A percentile compares a stretch with the other conserved stretches of the same genome.
phyloP scores from a whole-genome alignment of 2,113 vertebrate species.

The Python bivittatus region DNA sequence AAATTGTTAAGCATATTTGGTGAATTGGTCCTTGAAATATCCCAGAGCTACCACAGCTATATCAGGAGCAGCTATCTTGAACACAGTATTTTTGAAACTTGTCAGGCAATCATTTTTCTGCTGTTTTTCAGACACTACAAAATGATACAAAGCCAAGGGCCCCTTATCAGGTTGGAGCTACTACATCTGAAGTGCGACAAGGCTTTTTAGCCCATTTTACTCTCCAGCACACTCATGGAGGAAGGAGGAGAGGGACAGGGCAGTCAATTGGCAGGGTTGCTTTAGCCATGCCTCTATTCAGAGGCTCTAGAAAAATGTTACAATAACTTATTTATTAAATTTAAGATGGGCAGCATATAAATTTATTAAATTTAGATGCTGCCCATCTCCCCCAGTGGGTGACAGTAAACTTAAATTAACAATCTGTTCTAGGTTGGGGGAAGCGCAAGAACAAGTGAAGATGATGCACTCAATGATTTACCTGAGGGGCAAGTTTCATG shows the following conservation, averaged over 20 bases:
- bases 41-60: neutral
- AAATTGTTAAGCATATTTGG: neutral
- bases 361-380: too few relatives aligned
- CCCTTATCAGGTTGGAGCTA: neutral
- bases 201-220: neutral
- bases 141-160: neutral
- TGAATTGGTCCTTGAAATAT: neutral
- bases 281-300: neutral
- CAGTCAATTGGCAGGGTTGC: neutral
- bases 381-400: too few relatives aligned
- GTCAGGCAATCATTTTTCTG: neutral
- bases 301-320: neutral
- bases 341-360: too few relatives aligned
- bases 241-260: neutral
- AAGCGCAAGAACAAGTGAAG: neutral
- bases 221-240: neutral
- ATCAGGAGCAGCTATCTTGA: neutral
- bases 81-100: neutral
- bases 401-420: neutral
- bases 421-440: neutral
- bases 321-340: too few relatives aligned
- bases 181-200: neutral
- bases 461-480: neutral
- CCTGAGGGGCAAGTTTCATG: neutral
- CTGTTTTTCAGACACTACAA: neutral